Percentiles rank a stretch among this genome's conserved stretches.
Conservation (phyloP, 2,113 vertebrate genomes). For the Gavialis gangeticus region DNA sequence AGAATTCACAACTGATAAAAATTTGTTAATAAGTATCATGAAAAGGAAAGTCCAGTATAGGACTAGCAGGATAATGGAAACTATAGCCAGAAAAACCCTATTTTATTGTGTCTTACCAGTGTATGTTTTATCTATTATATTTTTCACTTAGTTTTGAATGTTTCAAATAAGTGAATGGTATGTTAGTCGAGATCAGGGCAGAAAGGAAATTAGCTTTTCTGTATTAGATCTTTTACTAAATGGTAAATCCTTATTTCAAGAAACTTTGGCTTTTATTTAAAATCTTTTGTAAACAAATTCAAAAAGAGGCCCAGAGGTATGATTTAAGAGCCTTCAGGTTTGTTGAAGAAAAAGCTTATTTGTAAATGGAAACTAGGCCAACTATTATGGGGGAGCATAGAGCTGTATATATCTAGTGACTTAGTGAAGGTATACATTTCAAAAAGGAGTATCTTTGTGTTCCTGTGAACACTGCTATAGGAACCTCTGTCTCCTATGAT, state of each 20-base stretch:
- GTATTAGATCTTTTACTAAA: not conserved
- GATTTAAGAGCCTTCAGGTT: not conserved
- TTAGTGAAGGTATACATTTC: not conserved
- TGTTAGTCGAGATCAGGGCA: not conserved
- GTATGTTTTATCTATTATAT: not conserved
- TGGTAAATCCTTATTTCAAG: not conserved
- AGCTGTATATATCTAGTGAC: not conserved
- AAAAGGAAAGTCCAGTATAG: not conserved
- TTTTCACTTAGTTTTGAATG: not conserved
- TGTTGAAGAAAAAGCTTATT: not conserved
- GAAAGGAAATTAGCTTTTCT: not conserved
- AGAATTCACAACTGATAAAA: not conserved
- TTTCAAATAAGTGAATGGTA: not conserved
- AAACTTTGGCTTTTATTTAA: not conserved
- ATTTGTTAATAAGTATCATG: not conserved
- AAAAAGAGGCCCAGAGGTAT: not conserved
- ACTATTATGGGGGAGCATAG: fast-evolving
- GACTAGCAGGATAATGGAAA: not conserved
- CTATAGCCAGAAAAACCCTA: not conserved
- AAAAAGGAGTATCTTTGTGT: not conserved
- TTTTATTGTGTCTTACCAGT: not conserved
- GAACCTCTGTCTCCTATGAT: not conserved
- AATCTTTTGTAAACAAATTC: not conserved
- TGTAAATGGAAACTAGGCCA: not conserved
- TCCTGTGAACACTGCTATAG: not conserved